Conservation (phyloP, 1,140 invertebrate genomes). For the Eubasilissa regina region DNA sequence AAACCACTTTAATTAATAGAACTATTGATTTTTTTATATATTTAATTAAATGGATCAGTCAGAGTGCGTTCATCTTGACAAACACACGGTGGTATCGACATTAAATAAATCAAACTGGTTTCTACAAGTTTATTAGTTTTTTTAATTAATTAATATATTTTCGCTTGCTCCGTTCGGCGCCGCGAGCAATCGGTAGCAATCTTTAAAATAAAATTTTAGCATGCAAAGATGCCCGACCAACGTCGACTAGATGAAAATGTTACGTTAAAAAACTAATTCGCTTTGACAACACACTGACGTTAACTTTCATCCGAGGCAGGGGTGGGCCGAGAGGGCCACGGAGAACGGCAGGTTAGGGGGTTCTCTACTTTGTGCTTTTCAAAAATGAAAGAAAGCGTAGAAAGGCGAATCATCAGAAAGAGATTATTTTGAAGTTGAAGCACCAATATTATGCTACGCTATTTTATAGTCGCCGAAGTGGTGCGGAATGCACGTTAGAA, state of each 20-base stretch:
- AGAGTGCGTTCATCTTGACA: no score
- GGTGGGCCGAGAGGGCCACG: neutral
- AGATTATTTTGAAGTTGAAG: conserved; percentile 38
- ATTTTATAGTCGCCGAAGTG: neutral
- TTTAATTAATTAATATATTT: no score
- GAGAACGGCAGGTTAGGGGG: neutral
- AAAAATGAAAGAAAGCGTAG: conserved; percentile 20
- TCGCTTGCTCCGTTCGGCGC: neutral
- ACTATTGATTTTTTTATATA: no score
- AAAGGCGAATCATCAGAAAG: conserved; percentile 48
- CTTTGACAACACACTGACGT: conserved; percentile 60
- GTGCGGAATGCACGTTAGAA: conserved; percentile 2
- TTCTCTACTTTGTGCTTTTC: conserved; percentile 35
- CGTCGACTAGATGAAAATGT: conserved; percentile 60
- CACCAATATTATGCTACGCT: conserved; percentile 36
- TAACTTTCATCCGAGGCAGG: conserved; percentile 46
- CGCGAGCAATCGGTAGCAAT: conserved; percentile 48
- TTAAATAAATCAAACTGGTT: no score
- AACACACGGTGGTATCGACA: no score
- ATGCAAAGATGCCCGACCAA: conserved; percentile 58
- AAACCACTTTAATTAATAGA: no score
- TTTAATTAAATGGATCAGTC: no score
- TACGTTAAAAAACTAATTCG: conserved; percentile 60
- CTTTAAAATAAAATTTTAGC: conserved; percentile 58
- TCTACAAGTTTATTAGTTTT: no score